phyloP scores from a whole-genome alignment of 2,888 invertebrate genomes.

The Drosophila fulvimacula region DNA sequence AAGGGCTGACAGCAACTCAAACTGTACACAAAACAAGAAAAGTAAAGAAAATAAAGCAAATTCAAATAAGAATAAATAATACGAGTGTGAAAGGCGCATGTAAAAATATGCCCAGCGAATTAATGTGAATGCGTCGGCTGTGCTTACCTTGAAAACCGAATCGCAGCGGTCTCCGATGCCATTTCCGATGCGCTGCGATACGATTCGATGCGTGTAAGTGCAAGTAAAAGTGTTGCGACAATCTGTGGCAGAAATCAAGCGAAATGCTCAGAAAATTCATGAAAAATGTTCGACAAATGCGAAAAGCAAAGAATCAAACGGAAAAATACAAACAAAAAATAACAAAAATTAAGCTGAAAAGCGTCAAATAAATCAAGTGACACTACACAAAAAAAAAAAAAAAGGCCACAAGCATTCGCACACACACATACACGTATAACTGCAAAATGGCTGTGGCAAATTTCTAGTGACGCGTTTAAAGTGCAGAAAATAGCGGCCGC shows the following conservation, averaged over 20 bases:
- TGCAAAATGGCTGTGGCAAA: slow-evolving; percentile 48
- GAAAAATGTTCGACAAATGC: slow-evolving; percentile 35
- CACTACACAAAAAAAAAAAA: slow-evolving; percentile 31
- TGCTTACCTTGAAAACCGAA: slow-evolving; percentile 52
- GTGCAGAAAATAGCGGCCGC: slow-evolving; percentile 68
- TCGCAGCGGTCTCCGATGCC: slow-evolving; percentile 34
- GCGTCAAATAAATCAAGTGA: slow-evolving; percentile 72
- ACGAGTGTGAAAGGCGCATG: slow-evolving; percentile 3
- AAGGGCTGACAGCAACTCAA: slow-evolving; percentile 23
- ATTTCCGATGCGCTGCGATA: slow-evolving; percentile 19
- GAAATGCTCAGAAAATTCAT: slow-evolving; percentile 20
- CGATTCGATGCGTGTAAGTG: slow-evolving; percentile 47
- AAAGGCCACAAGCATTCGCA: slow-evolving; percentile 36
- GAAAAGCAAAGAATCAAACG: slow-evolving; percentile 14
- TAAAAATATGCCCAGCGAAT: slow-evolving; percentile 18
- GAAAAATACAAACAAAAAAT: slow-evolving; percentile 21
- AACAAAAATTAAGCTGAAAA: slow-evolving; percentile 58
- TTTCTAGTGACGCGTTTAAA: slow-evolving; percentile 72
- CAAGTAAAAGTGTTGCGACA: slow-evolving; percentile 38
- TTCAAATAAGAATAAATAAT: slow-evolving; percentile 1
- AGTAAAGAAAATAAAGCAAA: neutral
- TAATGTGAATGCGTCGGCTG: slow-evolving; percentile 28
- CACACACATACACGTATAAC: slow-evolving; percentile 15
- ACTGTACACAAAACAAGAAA: slow-evolving; percentile 1
- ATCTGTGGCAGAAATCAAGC: slow-evolving; percentile 17